Evolutionary conservation across 2,888 invertebrate species (phyloP).

Genomic region (Tinea semifulvella): DNA sequence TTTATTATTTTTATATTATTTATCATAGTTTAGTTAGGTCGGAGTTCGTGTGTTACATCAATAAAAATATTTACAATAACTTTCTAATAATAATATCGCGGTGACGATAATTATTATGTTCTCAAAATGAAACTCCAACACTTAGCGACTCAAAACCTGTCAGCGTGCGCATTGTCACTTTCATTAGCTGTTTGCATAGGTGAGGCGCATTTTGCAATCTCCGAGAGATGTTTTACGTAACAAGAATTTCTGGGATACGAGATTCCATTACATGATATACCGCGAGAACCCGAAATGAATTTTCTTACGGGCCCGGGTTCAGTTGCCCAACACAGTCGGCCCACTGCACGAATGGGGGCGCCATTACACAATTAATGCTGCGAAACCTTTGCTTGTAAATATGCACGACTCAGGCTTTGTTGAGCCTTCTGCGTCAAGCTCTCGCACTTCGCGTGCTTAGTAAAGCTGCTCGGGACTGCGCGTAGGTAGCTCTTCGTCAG

Average conservation of each 20-base stretch:
- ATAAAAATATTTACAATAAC: slow-evolving; percentile 36
- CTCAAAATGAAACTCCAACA: slow-evolving; percentile 16
- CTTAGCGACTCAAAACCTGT: slow-evolving; percentile 26
- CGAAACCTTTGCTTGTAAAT: slow-evolving; percentile 60
- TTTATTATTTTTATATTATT: too few relatives aligned
- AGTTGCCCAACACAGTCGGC: slow-evolving; percentile 50
- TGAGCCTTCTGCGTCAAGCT: background rate
- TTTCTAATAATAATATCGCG: slow-evolving; percentile 36
- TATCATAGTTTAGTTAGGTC: too few relatives aligned
- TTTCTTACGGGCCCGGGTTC: slow-evolving; percentile 56
- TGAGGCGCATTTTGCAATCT: slow-evolving; percentile 24
- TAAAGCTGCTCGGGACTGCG: background rate
- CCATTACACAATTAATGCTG: slow-evolving; percentile 60
- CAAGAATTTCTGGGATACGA: slow-evolving; percentile 24
- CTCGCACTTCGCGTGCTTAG: background rate
- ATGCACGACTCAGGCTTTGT: slow-evolving; percentile 32
- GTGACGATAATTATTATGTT: slow-evolving; percentile 32
- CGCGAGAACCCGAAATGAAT: slow-evolving; percentile 49
- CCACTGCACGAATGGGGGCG: slow-evolving; percentile 61
- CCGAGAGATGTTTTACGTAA: slow-evolving; percentile 29
- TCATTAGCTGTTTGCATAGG: slow-evolving; percentile 36
- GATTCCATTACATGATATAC: slow-evolving; percentile 26
- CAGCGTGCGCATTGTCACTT: slow-evolving; percentile 33
- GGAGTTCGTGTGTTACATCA: too few relatives aligned
- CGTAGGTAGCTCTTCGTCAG: too few relatives aligned